These are phyloP conservation scores for Pelochelys cantorii DNA, from an alignment of 2,797 vertebrate genomes.

Conservation along the genomic window DNA sequence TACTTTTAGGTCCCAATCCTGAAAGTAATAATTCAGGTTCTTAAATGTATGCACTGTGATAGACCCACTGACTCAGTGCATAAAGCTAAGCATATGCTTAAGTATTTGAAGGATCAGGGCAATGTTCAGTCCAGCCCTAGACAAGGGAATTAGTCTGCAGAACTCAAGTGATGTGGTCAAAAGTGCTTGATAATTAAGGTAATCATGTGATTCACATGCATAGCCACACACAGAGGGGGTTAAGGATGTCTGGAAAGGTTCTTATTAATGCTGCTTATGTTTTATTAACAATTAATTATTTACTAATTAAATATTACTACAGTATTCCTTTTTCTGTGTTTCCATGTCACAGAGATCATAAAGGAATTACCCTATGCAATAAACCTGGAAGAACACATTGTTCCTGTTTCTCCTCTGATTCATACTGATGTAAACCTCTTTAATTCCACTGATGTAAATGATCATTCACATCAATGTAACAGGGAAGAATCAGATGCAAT, in stretches of 20 bases:
- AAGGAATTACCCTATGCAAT: neutral
- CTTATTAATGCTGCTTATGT: conserved; percentile 58
- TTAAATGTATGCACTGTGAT: accelerated
- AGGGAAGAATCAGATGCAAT: neutral
- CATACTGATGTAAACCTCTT: neutral
- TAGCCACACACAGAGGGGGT: conserved; percentile 19
- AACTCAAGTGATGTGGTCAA: conserved; percentile 29
- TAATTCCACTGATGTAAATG: neutral
- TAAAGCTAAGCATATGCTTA: neutral
- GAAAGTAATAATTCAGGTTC: neutral
- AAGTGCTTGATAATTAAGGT: conserved; percentile 39
- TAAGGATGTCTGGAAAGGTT: conserved; percentile 17
- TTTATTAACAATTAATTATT: conserved; percentile 63
- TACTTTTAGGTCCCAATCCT: neutral
- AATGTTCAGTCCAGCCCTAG: neutral
- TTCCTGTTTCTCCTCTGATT: neutral
- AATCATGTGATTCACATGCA: conserved; percentile 51
- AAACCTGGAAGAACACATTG: neutral
- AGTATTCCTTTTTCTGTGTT: conserved; percentile 43
- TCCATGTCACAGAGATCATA: neutral
- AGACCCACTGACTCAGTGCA: neutral
- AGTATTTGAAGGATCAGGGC: neutral
- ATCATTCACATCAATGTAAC: neutral
- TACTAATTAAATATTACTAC: conserved; percentile 65
- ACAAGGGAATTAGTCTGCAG: neutral